These are phyloP conservation scores for Eutrigla gurnardus DNA, from an alignment of 2,797 vertebrate genomes.

Conservation along the genomic window DNA sequence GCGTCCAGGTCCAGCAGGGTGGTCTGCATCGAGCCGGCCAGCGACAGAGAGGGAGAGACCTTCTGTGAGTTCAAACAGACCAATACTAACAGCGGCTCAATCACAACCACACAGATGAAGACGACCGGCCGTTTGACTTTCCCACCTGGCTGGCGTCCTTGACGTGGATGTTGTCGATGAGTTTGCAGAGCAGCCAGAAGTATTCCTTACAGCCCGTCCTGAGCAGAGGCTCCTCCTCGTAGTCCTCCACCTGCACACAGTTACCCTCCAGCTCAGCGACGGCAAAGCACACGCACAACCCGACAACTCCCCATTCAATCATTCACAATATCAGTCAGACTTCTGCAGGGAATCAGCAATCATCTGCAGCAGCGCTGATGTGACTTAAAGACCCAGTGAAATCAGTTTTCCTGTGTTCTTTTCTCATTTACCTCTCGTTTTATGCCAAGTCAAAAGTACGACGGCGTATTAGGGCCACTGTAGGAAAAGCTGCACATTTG, in stretches of 20 bases:
- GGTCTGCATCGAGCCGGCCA: conserved; percentile 86
- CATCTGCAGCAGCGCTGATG: neutral
- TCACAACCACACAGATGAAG: neutral
- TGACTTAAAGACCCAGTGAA: no score
- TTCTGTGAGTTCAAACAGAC: conserved; percentile 81
- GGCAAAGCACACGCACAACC: neutral
- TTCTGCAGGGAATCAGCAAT: no score
- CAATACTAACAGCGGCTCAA: conserved; percentile 63
- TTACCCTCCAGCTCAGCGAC: neutral
- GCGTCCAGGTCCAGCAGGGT: conserved; percentile 97
- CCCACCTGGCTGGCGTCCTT: conserved; percentile 97
- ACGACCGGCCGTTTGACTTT: neutral
- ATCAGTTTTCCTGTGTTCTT: no score
- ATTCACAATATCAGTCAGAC: no score
- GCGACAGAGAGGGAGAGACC: conserved; percentile 80
- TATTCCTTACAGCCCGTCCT: conserved; percentile 97
- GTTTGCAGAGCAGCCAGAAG: conserved; percentile 99
- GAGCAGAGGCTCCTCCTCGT: conserved; percentile 94
- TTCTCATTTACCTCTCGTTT: no score
- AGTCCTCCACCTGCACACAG: conserved; percentile 91
- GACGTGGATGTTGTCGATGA: conserved; percentile 99
- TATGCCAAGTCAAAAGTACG: no score
- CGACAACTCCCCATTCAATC: neutral
- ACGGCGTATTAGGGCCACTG: no score
- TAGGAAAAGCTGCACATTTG: no score